Percentiles rank a stretch among this genome's conserved stretches.
Conservation (phyloP, 2,888 invertebrate genomes). For the Tenthredo scrophulariae region DNA sequence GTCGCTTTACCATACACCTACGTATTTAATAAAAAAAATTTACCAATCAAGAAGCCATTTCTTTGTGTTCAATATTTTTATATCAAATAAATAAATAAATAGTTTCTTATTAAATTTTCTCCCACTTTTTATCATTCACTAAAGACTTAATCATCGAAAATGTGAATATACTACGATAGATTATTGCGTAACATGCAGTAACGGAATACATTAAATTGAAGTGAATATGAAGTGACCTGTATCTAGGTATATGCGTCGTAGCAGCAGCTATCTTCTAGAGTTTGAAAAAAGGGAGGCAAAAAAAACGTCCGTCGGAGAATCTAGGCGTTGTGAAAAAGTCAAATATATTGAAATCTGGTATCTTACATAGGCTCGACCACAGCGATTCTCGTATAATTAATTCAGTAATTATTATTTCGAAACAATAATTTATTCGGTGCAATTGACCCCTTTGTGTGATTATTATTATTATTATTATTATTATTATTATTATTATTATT, state of each 20-base stretch:
- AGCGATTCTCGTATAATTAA: neutral
- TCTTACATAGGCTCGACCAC: neutral
- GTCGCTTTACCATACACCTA: neutral
- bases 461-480: no score
- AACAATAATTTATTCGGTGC: neutral
- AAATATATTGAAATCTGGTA: slow-evolving; percentile 1
- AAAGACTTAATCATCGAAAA: neutral
- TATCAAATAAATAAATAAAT: neutral
- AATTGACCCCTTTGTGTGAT: neutral
- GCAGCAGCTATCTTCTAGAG: neutral
- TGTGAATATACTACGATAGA: neutral
- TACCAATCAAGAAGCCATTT: neutral
- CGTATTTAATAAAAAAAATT: neutral
- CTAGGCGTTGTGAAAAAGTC: neutral
- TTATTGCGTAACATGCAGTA: neutral
- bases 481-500: no score
- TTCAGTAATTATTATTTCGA: neutral
- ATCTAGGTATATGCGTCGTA: neutral
- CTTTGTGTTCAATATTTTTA: neutral
- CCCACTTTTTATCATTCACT: neutral
- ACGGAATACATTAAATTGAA: neutral
- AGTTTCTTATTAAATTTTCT: neutral
- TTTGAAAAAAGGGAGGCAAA: neutral
- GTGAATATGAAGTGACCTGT: neutral
- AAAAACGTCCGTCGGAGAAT: neutral